Evolutionary conservation across 2,113 vertebrate genomes (phyloP), one percentile per base, ranked within the genome.

Genomic region (Potamarius usumacintae): DNA sequence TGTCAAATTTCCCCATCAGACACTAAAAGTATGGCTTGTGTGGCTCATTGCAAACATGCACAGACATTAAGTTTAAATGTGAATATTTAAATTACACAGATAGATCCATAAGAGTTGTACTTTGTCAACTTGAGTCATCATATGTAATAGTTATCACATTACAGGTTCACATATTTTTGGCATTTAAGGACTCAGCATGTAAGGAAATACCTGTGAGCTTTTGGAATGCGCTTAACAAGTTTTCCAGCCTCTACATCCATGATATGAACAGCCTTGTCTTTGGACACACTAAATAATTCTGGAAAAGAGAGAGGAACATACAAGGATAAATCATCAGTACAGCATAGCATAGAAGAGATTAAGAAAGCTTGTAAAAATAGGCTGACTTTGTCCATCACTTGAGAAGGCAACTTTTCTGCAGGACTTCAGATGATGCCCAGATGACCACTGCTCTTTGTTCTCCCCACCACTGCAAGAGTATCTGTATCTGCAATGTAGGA

Each of bases 381-480:
- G 88, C 96, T 96, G 85, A 97, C 97, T 96, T 55, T 94, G 94
- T 7, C 98, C 97, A 84, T 97, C 97, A 17, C 86, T 93, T 34
- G 97, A 97, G 92, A 99, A 98, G 34, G 95, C 95, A 14, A 97
- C 92, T 48, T 97, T 96, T 81, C 98, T 94, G 92, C 98, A 99
- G 48, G 98, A 97, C 94, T 98, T 99, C 60, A 98, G 93, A 91
- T 99, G 98, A 93, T 99, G 98, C 0, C 98, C 98, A 11, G 97
- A 99, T 0, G 98, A 99, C 98, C 98, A 99, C 57, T 98, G 94
- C 91, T 99, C 97, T 85, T 95, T 94, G 90, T 94, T 99, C 91
- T 95, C 95, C 1, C 97, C 96, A 87, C 97, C 96, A 65, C 95
- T 94, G 91, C 97, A 97, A 0, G 97, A 98, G 90, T 98, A 99